Base-by-base conservation (phyloP, 2,113 vertebrate species). In the Ictidomys tridecemlineatus region DNA sequence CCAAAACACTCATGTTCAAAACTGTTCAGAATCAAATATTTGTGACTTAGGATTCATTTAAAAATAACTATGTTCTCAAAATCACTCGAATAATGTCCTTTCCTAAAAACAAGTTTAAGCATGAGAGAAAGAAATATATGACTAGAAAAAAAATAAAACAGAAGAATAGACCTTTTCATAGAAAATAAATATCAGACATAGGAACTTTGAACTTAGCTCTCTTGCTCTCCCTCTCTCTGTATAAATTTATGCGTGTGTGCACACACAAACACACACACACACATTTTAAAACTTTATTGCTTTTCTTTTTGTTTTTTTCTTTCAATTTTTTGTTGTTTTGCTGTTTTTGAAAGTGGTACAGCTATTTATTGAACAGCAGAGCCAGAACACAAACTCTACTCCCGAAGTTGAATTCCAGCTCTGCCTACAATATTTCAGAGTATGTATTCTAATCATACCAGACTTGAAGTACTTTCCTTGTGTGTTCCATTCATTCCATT, bases 151-250 rank as follows among this genome's bases (percentile, higher is more conserved):
- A 53, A 70, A 77, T 56, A 67, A 67, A 78, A 34, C 53, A 20
- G 39, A 16, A 91, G 26, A 69, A 76, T 80, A 1, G 45, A 24
- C 1, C 5, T 34, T 53, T 72, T 34, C 28, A 77, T 1, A 78
- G 10, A 93, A 95, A 94, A 78, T 65, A 4, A 83, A 93, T 91
- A 83, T 48, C 28, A 72, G n/a, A 87, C 56, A 82, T 56, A n/a
- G 12, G 4, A 61, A 80, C 51, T 84, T 5, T 8, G 72, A 73
- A n/a, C 2, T 63, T 69, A 80, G 22, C 20, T 8, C 20, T 58
- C 4, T 24, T 5, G 8, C 18, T 22, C 18, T 58, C 5, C 6
- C 18, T 8, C 18, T 58, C 18, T 58, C 18, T 58, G 18, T 58
- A 6, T 58, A 45, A 45, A 45, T 45, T 45, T 45, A 7, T 58